phyloP scores from a whole-genome alignment of 2,113 vertebrate species.

The Cairina moschata region DNA sequence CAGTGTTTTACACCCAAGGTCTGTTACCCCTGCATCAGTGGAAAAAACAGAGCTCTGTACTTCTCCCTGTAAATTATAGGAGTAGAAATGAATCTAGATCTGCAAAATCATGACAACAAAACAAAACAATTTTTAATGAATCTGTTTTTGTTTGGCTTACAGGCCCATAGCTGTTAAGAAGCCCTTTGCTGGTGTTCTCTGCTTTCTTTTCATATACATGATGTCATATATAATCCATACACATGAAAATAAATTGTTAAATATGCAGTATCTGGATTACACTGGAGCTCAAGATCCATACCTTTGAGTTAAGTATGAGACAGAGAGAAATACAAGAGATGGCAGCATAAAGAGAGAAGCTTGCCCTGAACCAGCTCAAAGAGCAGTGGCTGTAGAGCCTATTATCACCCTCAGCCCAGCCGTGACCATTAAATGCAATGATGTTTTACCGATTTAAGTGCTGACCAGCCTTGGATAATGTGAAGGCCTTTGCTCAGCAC shows the following conservation, averaged over 20 bases:
- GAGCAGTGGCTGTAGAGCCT: not conserved
- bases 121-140: not conserved
- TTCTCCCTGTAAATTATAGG: no score
- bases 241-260: not conserved
- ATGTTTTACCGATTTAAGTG: not conserved
- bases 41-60: not conserved
- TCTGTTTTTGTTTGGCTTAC: not conserved
- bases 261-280: no score
- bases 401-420: not conserved
- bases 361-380: not conserved
- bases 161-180: not conserved
- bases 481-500: not conserved
- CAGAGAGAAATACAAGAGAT: not conserved
- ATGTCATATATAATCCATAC: not conserved
- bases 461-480: no score
- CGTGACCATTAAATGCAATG: not conserved
- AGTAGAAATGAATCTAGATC: not conserved
- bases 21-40: not conserved
- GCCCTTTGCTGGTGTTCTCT: not conserved
- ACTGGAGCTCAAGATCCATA: not conserved
- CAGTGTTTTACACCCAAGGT: not conserved
- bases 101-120: not conserved
- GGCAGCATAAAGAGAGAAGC: not conserved
- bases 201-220: no score
- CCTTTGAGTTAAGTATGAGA: not conserved